Evolutionary conservation across 2,113 vertebrate genomes (phyloP).

Genomic region (Chinchilla lanigera): DNA sequence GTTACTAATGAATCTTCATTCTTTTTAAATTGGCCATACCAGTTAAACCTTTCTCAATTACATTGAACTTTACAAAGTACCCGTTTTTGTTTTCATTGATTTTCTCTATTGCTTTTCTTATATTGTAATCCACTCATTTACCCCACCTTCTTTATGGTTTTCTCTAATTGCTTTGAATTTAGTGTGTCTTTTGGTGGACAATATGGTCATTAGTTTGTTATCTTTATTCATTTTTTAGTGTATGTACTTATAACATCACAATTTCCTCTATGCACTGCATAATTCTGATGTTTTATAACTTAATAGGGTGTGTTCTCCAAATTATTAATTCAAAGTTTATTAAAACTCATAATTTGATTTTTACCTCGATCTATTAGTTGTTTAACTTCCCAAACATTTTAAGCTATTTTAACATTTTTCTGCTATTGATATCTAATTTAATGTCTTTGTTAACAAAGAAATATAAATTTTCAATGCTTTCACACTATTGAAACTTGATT

Average conservation of each 20-base stretch:
- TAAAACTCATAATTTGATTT: background rate
- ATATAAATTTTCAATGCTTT: background rate
- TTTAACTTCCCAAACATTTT: background rate
- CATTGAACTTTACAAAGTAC: background rate
- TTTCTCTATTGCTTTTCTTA: background rate
- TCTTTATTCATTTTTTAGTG: background rate
- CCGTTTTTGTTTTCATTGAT: background rate
- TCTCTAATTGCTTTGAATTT: background rate
- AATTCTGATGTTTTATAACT: background rate
- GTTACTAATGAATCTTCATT: background rate
- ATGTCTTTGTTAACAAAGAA: background rate
- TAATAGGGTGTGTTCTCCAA: background rate
- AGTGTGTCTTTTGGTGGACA: background rate
- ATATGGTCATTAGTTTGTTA: background rate
- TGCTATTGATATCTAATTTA: background rate
- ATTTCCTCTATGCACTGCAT: background rate
- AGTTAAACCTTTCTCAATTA: background rate
- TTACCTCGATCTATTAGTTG: background rate
- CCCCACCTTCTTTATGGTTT: background rate
- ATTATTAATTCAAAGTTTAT: background rate
- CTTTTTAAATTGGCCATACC: background rate
- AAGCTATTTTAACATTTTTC: background rate
- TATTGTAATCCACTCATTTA: background rate
- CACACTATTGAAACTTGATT: background rate
- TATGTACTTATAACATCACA: background rate